Conservation (phyloP, 2,888 invertebrate genomes). For the Therioaphis trifolii region DNA sequence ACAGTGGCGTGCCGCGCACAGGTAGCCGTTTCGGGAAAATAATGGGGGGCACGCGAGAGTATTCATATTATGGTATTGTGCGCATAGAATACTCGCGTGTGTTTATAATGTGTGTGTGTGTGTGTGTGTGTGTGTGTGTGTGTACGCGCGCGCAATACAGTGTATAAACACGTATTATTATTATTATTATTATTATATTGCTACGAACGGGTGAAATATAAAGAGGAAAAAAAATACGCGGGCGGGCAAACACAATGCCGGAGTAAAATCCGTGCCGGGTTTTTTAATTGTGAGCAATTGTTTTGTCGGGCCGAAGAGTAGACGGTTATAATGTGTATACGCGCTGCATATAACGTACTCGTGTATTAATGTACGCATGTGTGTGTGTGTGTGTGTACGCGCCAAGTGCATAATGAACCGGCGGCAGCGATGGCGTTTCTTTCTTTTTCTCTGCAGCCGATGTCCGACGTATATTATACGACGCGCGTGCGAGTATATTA, state of each 20-base stretch:
- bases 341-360: too few species aligned
- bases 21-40: neutral
- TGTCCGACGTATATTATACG: neutral
- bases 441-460: neutral
- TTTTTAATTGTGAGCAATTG: constrained; percentile 55
- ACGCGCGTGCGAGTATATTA: neutral
- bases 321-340: too few species aligned
- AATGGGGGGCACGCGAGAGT: too few species aligned
- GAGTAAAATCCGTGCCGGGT: constrained; percentile 19
- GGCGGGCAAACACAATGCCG: constrained; percentile 27
- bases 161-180: too few species aligned
- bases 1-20: too few species aligned
- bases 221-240: neutral
- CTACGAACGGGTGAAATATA: too few species aligned
- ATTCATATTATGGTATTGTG: too few species aligned
- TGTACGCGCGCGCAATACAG: too few species aligned
- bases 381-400: too few species aligned
- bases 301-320: constrained; percentile 17
- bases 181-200: too few species aligned
- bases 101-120: neutral
- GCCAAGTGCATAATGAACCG: constrained; percentile 42
- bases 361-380: too few species aligned
- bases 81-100: too few species aligned
- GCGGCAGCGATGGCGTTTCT: constrained; percentile 12
- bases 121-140: neutral